Base-by-base conservation (phyloP, 2,797 vertebrate species). In the Pseudotriccus pelzelni region DNA sequence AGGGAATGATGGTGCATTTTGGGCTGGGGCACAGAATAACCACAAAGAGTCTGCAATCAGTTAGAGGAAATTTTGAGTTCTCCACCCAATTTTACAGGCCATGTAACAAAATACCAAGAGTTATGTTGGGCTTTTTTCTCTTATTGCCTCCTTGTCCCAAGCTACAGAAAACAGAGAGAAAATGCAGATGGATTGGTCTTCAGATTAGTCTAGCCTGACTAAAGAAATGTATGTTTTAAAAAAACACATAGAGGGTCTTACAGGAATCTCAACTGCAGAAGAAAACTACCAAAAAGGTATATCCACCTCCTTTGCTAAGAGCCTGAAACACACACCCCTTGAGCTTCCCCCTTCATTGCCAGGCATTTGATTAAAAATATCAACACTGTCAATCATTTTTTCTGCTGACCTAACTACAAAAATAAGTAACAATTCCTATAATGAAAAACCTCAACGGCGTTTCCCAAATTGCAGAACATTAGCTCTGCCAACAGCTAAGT, bases 401-500 rank as follows among this genome's bases (percentile, higher is more conserved):
- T 87, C 59, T 84, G 79, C 66, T 88, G 89, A 95, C 80, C 59
- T 85, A 79, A 88, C 58, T 39, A 41, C 5, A 91, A 37, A 87
- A 94, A 34, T 82, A 89, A 92, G 60, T 36, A 84, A 77, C 41
- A 81, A 88, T 64, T 90, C 17, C 49, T 64, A 70, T 46, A 46
- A 86, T 6, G 30, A 95, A 88, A 93, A 91, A 49, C 34, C 67
- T 90, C 82, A 67, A 28, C 19, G 22, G 79, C 82, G 81, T 73
- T 86, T 93, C 83, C 85, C 87, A 86, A 92, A 94, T 22, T 73
- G 74, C 50, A 46, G 87, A 89, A 72, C 52, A 56, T 87, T 93
- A 62, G 63, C 90, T 87, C 77, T 93, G 84, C 88, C 93, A 96
- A 63, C 85, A 94, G 91, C 58, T 49, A 91, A 93, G 92, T 62